Evolutionary conservation across 2,797 vertebrate genomes (phyloP).

Genomic region (Triplophysa bombifrons): DNA sequence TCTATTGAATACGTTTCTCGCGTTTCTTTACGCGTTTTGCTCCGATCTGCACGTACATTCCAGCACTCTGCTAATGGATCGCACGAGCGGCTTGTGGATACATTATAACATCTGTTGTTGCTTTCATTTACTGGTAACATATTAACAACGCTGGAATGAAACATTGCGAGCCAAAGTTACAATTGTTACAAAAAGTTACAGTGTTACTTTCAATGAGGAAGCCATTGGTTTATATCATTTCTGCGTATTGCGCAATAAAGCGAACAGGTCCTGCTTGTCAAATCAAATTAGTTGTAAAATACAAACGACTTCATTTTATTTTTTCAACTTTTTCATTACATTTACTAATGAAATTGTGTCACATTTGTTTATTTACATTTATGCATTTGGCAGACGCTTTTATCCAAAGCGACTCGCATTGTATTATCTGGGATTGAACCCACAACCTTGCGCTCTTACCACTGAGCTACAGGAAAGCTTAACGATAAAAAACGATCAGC

Average conservation of each 20-base stretch:
- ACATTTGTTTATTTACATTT: too few species aligned
- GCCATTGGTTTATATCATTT: not conserved
- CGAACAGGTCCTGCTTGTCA: not conserved
- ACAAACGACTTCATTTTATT: not conserved
- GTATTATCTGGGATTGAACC: too few species aligned
- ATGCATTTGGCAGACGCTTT: too few species aligned
- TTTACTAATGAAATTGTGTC: too few species aligned
- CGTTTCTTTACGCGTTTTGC: not conserved
- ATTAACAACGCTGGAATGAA: not conserved
- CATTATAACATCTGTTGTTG: not conserved
- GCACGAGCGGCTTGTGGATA: constrained; percentile 19
- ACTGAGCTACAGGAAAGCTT: too few species aligned
- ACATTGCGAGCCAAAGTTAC: constrained; percentile 4
- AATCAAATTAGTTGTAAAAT: not conserved
- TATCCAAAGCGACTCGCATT: too few species aligned
- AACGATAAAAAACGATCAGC: too few species aligned
- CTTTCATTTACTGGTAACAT: constrained; percentile 10
- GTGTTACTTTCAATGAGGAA: not conserved
- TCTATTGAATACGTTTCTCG: not conserved
- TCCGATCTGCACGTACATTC: constrained; percentile 21
- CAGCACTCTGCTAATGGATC: constrained; percentile 31
- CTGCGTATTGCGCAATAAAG: constrained; percentile 30
- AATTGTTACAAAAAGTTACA: constrained; percentile 7
- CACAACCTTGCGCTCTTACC: too few species aligned
- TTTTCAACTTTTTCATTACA: too few species aligned